Percentiles rank a stretch among this genome's conserved stretches.
phyloP scores from a whole-genome alignment of 2,113 vertebrate genomes.

The Atrichornis clamosus region DNA sequence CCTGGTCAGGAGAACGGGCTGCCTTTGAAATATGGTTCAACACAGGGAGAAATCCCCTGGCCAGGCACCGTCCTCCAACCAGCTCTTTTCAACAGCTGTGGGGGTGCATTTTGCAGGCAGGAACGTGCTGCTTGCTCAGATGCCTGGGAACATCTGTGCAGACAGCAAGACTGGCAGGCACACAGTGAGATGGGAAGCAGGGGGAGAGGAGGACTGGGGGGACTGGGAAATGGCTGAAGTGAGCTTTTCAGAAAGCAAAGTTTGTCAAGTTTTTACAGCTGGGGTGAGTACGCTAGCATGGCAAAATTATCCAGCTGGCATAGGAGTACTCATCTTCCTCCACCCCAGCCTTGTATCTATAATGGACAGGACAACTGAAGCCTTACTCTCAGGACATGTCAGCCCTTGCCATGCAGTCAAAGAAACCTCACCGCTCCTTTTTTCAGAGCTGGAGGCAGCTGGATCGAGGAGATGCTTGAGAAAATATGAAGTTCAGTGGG shows the following conservation, averaged over 20 bases:
- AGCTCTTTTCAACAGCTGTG: not conserved
- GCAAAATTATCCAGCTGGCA: not conserved
- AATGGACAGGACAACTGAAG: not conserved
- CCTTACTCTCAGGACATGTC: not conserved
- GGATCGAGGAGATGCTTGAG: not conserved
- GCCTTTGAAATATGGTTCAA: not conserved
- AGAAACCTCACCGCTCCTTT: not conserved
- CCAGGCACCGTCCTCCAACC: not conserved
- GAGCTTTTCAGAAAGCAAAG: not conserved
- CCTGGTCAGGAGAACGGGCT: not conserved
- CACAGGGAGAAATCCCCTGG: not conserved
- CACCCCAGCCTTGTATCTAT: accelerated
- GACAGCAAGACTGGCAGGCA: not conserved
- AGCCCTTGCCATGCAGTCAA: not conserved
- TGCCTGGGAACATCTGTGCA: not conserved
- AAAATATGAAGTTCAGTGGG: not conserved
- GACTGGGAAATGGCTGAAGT: not conserved
- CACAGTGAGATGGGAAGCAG: not conserved
- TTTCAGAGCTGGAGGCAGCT: not conserved
- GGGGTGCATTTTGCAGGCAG: not conserved
- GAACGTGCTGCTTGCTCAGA: not conserved
- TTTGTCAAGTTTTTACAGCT: not conserved
- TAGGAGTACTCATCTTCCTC: not conserved
- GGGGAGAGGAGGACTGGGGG: not conserved
- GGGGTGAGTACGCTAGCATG: not conserved